Evolutionary conservation across 2,113 vertebrate genomes (phyloP).

Genomic region (Crotalus helleri): DNA sequence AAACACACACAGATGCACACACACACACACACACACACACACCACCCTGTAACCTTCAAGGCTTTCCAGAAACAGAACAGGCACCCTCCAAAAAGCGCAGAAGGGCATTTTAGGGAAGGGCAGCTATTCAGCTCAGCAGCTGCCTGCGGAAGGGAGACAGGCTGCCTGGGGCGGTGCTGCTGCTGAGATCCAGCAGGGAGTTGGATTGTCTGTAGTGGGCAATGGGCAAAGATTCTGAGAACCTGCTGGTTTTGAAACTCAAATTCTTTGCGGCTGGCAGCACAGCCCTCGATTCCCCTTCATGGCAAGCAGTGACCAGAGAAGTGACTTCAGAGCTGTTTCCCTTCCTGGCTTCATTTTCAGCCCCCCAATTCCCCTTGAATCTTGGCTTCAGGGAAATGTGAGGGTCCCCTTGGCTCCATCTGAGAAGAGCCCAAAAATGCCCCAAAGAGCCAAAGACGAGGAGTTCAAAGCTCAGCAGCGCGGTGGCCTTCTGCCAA

Average conservation of each 20-base stretch:
- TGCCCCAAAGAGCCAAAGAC: too few relatives aligned
- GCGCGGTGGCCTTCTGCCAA: background rate
- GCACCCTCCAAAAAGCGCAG: rapidly evolving
- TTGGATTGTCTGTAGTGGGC: background rate
- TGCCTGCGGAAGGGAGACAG: too few relatives aligned
- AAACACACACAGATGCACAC: background rate
- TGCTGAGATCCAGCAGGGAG: background rate
- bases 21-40: background rate
- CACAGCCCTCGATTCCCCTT: background rate
- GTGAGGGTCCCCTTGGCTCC: background rate
- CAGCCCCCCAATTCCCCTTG: background rate
- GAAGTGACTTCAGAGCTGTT: background rate
- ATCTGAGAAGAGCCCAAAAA: background rate
- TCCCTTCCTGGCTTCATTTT: background rate
- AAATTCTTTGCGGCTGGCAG: background rate
- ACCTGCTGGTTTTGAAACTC: background rate
- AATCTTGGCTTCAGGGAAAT: background rate
- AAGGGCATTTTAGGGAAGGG: background rate
- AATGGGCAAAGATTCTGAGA: background rate
- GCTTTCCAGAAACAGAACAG: rapidly evolving
- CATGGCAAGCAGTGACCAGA: background rate
- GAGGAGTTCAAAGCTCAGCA: background rate
- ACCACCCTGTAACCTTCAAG: background rate
- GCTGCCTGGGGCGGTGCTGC: background rate
- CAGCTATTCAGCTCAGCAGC: background rate